Conservation (phyloP, 1,140 invertebrate species). For the Venustaconcha ellipsiformis region DNA sequence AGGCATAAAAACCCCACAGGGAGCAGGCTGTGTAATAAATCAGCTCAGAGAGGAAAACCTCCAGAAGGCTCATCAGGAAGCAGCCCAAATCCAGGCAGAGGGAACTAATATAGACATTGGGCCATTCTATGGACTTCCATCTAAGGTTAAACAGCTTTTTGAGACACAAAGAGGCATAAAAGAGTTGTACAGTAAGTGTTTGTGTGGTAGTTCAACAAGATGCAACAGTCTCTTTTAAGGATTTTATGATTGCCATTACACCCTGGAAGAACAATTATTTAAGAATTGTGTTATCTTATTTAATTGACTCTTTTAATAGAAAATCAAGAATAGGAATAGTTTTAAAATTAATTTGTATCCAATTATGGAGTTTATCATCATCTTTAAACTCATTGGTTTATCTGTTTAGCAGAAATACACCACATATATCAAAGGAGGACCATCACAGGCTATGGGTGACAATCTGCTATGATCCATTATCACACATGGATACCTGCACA, state of each 20-base stretch:
- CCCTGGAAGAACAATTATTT: neutral
- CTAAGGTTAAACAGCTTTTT: constrained; percentile 76
- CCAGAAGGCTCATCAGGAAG: constrained; percentile 34
- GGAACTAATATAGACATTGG: constrained; percentile 48
- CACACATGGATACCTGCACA: too few relatives aligned
- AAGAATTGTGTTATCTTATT: neutral
- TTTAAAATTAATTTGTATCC: neutral
- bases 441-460: too few relatives aligned
- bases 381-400: too few relatives aligned
- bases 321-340: neutral
- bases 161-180: constrained; percentile 77
- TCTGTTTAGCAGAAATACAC: too few relatives aligned
- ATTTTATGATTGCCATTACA: neutral
- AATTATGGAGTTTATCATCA: neutral
- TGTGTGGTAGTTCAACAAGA: neutral
- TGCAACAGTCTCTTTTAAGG: neutral
- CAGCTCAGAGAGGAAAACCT: constrained; percentile 36
- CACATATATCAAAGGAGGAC: too few relatives aligned
- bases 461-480: too few relatives aligned
- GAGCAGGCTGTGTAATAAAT: constrained; percentile 35
- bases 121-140: constrained; percentile 80
- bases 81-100: constrained; percentile 40
- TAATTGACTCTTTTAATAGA: neutral
- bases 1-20: constrained; percentile 26
- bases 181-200: constrained; percentile 58